Evolutionary conservation across 2,888 invertebrate species (phyloP).

Genomic region (Drosophila fungiperda): DNA sequence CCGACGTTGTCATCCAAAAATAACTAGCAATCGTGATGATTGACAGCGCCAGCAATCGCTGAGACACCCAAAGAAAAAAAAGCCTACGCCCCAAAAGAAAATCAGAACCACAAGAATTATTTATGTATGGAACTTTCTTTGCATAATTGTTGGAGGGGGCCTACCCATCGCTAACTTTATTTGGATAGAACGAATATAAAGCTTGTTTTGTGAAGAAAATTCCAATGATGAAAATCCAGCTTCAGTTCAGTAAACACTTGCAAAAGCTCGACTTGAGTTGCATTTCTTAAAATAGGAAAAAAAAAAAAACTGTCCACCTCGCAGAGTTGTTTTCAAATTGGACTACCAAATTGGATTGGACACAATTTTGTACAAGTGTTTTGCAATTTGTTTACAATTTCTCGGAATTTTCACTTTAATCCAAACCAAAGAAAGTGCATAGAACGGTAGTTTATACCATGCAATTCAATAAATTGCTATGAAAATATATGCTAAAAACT

Average conservation of each 20-base stretch:
- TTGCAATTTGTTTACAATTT: slow-evolving; percentile 32
- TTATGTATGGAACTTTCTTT: slow-evolving; percentile 78
- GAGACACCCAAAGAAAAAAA: slow-evolving; percentile 8
- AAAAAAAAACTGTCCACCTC: slow-evolving; percentile 3
- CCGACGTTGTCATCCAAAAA: slow-evolving; percentile 59
- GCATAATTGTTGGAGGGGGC: slow-evolving; percentile 26
- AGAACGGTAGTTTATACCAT: slow-evolving; percentile 54
- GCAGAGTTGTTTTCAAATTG: slow-evolving; percentile 18
- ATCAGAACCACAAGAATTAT: slow-evolving; percentile 47
- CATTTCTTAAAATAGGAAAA: background rate
- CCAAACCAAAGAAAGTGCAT: slow-evolving; percentile 48
- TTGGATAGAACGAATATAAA: background rate
- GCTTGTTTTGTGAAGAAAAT: background rate
- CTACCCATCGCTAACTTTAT: slow-evolving; percentile 7
- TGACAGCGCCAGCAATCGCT: slow-evolving; percentile 16
- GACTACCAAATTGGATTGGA: slow-evolving; percentile 14
- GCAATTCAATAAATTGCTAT: slow-evolving; percentile 37
- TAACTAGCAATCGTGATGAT: slow-evolving; percentile 44
- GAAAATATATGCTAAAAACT: slow-evolving; percentile 66
- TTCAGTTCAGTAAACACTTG: background rate
- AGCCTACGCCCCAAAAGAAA: slow-evolving; percentile 54
- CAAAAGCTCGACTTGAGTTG: background rate
- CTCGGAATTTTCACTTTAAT: slow-evolving; percentile 13
- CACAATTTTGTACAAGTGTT: slow-evolving; percentile 24
- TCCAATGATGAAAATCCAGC: too few relatives aligned